phyloP scores from a whole-genome alignment of 2,797 vertebrate species.

The Gallinago nigripennis region DNA sequence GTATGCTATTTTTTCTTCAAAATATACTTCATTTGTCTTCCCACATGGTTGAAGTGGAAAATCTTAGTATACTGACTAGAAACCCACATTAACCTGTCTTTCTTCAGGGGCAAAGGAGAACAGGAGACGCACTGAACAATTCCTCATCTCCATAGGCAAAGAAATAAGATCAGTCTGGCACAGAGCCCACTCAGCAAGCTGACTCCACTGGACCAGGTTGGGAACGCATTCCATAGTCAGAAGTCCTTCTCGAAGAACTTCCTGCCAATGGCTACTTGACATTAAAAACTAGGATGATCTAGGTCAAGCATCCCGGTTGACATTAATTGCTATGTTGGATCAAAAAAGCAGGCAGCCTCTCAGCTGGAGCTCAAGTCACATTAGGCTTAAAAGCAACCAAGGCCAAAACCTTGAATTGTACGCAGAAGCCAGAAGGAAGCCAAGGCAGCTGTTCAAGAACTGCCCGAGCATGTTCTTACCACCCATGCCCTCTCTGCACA shows the following conservation, averaged over 20 bases:
- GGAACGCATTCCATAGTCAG: slow-evolving; percentile 27
- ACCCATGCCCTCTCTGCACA: not conserved
- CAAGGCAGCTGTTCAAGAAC: not conserved
- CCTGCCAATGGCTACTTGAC: slow-evolving; percentile 62
- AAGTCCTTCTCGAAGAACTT: slow-evolving; percentile 42
- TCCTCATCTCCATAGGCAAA: slow-evolving; percentile 24
- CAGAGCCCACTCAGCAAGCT: not conserved
- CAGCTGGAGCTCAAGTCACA: not conserved
- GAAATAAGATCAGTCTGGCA: slow-evolving; percentile 24
- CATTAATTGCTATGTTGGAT: slow-evolving; percentile 45
- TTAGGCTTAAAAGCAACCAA: not conserved
- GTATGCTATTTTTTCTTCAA: not conserved
- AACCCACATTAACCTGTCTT: not conserved
- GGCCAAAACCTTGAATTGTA: slow-evolving; percentile 25
- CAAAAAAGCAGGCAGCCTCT: not conserved
- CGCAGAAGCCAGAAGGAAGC: slow-evolving; percentile 35
- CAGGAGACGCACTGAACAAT: slow-evolving; percentile 12
- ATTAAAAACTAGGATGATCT: slow-evolving; percentile 58
- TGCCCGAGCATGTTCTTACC: not conserved
- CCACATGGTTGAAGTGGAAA: not conserved
- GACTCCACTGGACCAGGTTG: not conserved
- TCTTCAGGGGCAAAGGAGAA: not conserved
- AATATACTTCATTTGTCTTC: not conserved
- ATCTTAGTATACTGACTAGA: not conserved
- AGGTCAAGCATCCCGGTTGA: slow-evolving; percentile 55